Base-by-base conservation (phyloP, 2,888 invertebrate species). In the Kryphioiulus occultus region DNA sequence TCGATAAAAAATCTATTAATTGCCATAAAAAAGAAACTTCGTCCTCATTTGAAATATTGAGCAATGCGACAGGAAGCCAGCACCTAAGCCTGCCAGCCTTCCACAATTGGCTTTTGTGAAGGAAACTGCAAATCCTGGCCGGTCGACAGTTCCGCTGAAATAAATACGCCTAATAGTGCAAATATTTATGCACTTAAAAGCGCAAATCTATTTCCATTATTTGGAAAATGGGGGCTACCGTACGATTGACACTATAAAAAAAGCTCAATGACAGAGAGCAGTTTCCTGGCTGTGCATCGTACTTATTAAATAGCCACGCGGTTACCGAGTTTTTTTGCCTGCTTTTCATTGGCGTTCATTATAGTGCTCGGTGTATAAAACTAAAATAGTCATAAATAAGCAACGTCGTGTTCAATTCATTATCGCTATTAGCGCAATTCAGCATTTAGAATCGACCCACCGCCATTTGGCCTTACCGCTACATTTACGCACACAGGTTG, bases 101-200 rank as follows among this genome's bases (percentile, higher is more conserved):
- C 5, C 53, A 53, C 53, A 53, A 53, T 53, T n/a, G 19, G n/a
- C 53, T n/a, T 53, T 53, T 53, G 53, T 53, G 53, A n/a, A 3
- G 19, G n/a, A 53, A 53, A 19, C 53, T 15, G 53, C 53, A n/a
- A n/a, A 53, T 19, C 53, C 53, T 53, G 53, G n/a, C 53, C 53
- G n/a, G 5, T 15, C 53, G 3, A 15, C 53, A 53, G 53, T 53
- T 53, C n/a, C 53, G 53, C 53, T n/a, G 53, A 53, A 53, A n/a
- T n/a, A 53, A 53, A 53, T 2, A n/a, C n/a, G n/a, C n/a, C 53
- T 53, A n/a, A n/a, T 53, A 53, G 53, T n/a, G 19, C 53, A 53
- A 53, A 53, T 53, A 53, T n/a, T 53, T 53, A 53, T 53, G 53
- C n/a, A 53, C 53, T 53, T 53, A 53, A 53, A 53, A n/a, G 53